Base-by-base conservation (phyloP, 2,888 invertebrate genomes). In the Oligia fasciuncula region DNA sequence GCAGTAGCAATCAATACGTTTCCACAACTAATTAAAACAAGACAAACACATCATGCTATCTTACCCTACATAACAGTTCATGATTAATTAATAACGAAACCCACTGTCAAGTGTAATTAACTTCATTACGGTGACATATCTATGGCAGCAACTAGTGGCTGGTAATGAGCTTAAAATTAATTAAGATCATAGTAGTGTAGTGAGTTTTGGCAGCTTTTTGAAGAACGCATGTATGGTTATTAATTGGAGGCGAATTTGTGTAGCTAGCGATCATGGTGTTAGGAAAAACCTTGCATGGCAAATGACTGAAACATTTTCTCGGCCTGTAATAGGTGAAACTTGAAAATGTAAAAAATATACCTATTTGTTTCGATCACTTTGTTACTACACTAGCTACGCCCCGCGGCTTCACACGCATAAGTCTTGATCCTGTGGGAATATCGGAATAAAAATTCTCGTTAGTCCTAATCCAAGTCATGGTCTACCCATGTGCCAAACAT, bases 81-180 rank as follows among this genome's bases (percentile, higher is more conserved):
- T 78, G 67, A 76, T 68, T 87, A 69, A 81, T 75, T 82, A 73
- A 73, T 73, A 76, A 68, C 40, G 62, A 29, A 73, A 71, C n/a
- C 4, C 40, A 69, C 77, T 65, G 40, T 14, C 40, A 43, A 79
- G 17, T 65, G 8, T 85, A 81, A 85, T 85, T 71, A 87, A 79
- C 76, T 63, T 66, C 40, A 81, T 79, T 66, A 66, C 29, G 57
- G 23, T 49, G 40, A 70, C 76, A 62, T 77, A 76, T 82, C 43
- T 66, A 13, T 63, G n/a, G 49, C 43, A 70, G 73, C 70, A 73
- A 73, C 70, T 63, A 67, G 73, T 85, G 62, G 54, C 60, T 78
- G 29, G 29, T 85, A 77, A 79, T 80, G 35, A 78, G 73, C 79
- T 77, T 29, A 17, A 14, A 57, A 29, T 57, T 81, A 29, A 79